Evolutionary conservation across 2,888 invertebrate species (phyloP), one percentile per base, ranked within the genome.

Genomic region (Andrena dorsata): DNA sequence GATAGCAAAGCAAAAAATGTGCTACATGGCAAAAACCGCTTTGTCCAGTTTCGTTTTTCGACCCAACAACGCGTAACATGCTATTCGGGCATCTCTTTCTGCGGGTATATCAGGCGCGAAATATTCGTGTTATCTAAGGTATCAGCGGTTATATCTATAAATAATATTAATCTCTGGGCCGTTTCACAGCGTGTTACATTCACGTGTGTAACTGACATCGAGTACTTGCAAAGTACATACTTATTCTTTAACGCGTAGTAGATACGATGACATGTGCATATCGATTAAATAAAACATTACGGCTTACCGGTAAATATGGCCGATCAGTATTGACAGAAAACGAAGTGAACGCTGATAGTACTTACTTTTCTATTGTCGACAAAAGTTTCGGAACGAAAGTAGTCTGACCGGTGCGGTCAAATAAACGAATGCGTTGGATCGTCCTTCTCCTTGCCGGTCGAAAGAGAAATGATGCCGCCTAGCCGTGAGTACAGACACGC

Each of bases 291-390:
- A 68, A 60, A 60, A 20, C 35, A 28, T 30, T 65, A 28, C 8
- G n/a, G 51, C 32, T 81, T 69, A 56, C 82, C 82, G 82, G 82
- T 60, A 61, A 77, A 73, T 26, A 77, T 60, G 68, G 64, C 68
- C 6, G 47, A 76, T 47, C 8, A n/a, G 0, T 60, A 81, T 61
- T 69, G 13, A 60, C 20, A 10, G 6, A 10, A 26, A 61, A 35
- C 26, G 32, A 51, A 56, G 28, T 20, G 16, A 30, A 2, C n/a
- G 23, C 35, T 65, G 8, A 26, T 7, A 30, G 6, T 49, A 81
- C 81, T 80, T 76, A 82, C 82, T 5, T 66, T 41, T 49, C n/a
- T 26, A 66, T 76, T 66, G 28, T 58, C n/a, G 7, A 26, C 7
- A 4, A 32, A 47, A 30, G n/a, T 8, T 23, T 60, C 26, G 2